A percentile compares a stretch with the other conserved stretches of the same genome.
phyloP scores from a whole-genome alignment of 2,797 vertebrate species.

The Lates japonicus region DNA sequence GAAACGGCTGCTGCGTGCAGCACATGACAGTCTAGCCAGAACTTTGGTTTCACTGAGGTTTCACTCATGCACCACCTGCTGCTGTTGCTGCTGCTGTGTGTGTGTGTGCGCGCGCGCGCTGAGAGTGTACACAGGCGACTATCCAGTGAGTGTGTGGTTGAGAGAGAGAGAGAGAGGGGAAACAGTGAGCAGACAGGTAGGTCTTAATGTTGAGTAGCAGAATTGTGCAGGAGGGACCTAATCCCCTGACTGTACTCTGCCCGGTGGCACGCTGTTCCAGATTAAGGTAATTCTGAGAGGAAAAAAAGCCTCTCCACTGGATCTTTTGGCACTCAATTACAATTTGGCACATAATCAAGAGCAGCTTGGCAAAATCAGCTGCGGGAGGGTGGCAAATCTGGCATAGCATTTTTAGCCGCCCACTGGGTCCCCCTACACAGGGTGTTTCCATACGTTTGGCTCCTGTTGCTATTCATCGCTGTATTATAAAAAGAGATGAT shows the following conservation, averaged over 20 bases:
- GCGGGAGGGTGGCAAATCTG: conserved; percentile 48
- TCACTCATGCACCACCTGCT: conserved; percentile 47
- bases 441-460: conserved; percentile 60
- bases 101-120: conserved; percentile 15
- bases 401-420: conserved; percentile 42
- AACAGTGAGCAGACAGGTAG: conserved; percentile 9
- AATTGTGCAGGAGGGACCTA: conserved; percentile 52
- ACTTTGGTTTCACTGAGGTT: conserved; percentile 70
- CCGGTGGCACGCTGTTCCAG: conserved; percentile 56
- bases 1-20: conserved; percentile 46
- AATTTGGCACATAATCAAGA: conserved; percentile 58
- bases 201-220: conserved; percentile 42
- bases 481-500: conserved; percentile 29
- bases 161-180: conserved; percentile 20
- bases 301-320: conserved; percentile 16
- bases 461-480: conserved; percentile 50
- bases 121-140: conserved; percentile 25
- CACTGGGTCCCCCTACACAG: conserved; percentile 44
- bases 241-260: conserved; percentile 57
- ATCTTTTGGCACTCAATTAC: conserved; percentile 65
- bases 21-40: conserved; percentile 53
- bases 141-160: conserved; percentile 44
- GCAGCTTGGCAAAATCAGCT: conserved; percentile 60
- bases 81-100: neutral
- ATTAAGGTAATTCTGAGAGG: conserved; percentile 59